phyloP scores from a whole-genome alignment of 1,140 invertebrate genomes.

The Dendroctonus valens region DNA sequence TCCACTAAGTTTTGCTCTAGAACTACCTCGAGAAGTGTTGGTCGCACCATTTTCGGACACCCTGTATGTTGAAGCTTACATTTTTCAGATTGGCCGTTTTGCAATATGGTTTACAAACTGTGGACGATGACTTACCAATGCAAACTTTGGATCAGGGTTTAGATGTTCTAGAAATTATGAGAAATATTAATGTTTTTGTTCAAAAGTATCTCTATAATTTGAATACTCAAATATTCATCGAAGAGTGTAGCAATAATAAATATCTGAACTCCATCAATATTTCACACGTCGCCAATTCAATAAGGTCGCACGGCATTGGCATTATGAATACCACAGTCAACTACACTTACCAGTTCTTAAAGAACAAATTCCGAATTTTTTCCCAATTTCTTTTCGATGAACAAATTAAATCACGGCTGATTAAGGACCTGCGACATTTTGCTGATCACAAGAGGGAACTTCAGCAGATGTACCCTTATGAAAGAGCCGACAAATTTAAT shows the following conservation, averaged over 20 bases:
- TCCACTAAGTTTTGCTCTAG: too few species aligned
- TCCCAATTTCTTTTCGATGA: conserved; percentile 99
- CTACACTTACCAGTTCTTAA: conserved; percentile 94
- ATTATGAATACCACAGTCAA: conserved; percentile 98
- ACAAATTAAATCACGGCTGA: conserved; percentile 92
- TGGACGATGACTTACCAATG: conserved; percentile 91
- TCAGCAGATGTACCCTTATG: conserved; percentile 74
- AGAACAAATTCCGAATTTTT: conserved; percentile 91
- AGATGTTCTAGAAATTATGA: conserved; percentile 97
- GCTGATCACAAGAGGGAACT: conserved; percentile 59
- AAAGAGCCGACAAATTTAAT: conserved; percentile 94
- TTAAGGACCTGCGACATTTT: conserved; percentile 82
- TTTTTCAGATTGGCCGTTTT: conserved; percentile 69
- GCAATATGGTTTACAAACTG: conserved; percentile 78
- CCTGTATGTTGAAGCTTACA: too few species aligned
- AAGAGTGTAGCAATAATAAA: conserved; percentile 89
- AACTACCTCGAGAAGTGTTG: too few species aligned
- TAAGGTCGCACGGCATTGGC: conserved; percentile 95
- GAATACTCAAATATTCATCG: conserved; percentile 96
- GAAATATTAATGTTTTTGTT: conserved; percentile 95
- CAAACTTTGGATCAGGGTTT: conserved; percentile 96
- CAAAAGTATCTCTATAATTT: conserved; percentile 93
- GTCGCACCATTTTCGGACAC: too few species aligned
- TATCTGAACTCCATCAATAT: conserved; percentile 96
- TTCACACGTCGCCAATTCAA: conserved; percentile 94